Evolutionary conservation across 2,797 vertebrate genomes (phyloP).

Genomic region (Pogoniulus pusillus): DNA sequence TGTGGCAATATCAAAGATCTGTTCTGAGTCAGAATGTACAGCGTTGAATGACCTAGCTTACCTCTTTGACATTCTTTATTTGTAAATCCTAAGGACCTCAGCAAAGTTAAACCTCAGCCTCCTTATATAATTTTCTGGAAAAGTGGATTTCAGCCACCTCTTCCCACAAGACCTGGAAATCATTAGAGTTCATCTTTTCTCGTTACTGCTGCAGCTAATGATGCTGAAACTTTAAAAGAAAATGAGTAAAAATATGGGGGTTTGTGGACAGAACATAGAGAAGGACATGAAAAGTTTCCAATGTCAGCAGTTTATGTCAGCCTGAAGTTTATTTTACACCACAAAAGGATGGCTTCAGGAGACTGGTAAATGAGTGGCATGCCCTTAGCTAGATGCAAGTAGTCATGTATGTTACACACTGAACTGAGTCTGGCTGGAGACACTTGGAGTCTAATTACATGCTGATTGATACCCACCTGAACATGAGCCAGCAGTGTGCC

Average conservation of each 20-base stretch:
- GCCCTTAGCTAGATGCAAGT: not conserved
- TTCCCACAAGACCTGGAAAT: slow-evolving; percentile 42
- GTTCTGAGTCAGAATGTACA: not conserved
- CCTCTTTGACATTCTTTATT: not conserved
- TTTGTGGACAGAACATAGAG: slow-evolving; percentile 1
- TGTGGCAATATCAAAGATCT: not conserved
- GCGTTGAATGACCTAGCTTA: not conserved
- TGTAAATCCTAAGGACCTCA: not conserved
- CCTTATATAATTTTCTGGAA: not conserved
- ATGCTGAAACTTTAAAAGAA: not conserved
- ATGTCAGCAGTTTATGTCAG: slow-evolving; percentile 31
- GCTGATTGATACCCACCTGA: too few relatives aligned
- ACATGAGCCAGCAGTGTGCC: too few relatives aligned
- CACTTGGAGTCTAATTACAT: too few relatives aligned
- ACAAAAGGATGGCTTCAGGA: not conserved
- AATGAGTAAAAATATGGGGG: not conserved
- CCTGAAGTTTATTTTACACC: slow-evolving; percentile 27
- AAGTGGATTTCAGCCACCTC: not conserved
- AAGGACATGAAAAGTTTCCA: slow-evolving; percentile 28
- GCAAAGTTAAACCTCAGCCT: not conserved
- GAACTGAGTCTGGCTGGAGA: not conserved
- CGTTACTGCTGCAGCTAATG: slow-evolving; percentile 2
- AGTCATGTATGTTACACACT: not conserved
- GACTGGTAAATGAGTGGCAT: not conserved
- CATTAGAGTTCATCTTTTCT: slow-evolving; percentile 6